Base-by-base conservation (phyloP, 2,113 vertebrate genomes). In the Lasiurus cinereus region DNA sequence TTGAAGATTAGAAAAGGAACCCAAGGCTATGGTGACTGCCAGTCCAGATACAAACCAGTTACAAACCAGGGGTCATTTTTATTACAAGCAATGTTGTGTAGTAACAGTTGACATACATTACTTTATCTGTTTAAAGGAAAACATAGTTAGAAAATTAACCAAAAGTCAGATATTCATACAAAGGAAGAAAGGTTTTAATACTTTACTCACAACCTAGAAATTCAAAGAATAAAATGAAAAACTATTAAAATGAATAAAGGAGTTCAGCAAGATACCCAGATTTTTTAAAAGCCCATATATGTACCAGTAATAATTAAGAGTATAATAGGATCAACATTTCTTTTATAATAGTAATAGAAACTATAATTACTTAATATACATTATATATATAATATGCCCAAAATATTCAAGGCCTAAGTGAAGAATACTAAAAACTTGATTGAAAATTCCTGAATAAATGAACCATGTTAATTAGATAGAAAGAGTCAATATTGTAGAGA, bases 171-270 rank as follows among this genome's bases (percentile, higher is more conserved):
- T 56, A 29, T n/a, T 91, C n/a, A 56, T 31, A 39, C 13, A 90
- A 69, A 69, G n/a, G 21, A 31, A 54, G 50, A 76, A 74, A 83
- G 22, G 8, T 59, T 89, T 86, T 83, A 88, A 86, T 36, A 66
- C 19, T 89, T 96, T 64, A 80, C 21, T 10, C 9, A 29, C 19
- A 77, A 85, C 21, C 22, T 73, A 89, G 52, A 77, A 48, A 22
- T 83, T 54, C 39, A 89, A 56, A 96, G n/a, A 80, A 46, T 77
- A 33, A 84, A 56, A 54, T 33, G n/a, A 88, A 92, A 84, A 86
- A 39, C 48, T 79, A 52, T 4, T 50, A 46, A 88, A 64, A 72
- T 48, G 14, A 74, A 72, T 59, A 31, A 82, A 84, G 46, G 59
- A 36, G 5, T 56, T 90, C 19, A 39, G 36, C 43, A 64, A 89